phyloP scores from a whole-genome alignment of 2,113 vertebrate genomes.

The Myrmecophaga tridactyla region DNA sequence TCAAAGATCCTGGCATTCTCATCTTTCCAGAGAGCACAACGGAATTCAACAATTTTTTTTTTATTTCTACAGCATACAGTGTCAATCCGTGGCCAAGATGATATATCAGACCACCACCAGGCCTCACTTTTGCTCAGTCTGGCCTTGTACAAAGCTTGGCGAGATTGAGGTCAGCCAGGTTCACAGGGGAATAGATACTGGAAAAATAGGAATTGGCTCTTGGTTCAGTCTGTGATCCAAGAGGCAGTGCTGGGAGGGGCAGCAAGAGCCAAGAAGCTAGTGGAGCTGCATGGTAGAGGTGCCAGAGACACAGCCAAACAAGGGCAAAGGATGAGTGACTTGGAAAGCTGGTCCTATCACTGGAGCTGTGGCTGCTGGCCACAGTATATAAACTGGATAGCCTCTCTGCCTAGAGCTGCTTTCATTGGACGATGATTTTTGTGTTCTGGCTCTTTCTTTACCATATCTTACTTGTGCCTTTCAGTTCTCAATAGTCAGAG shows the following conservation, averaged over 20 bases:
- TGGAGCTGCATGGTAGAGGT: background rate
- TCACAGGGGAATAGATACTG: slow-evolving; percentile 22
- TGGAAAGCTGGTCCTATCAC: background rate
- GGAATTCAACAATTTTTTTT: background rate
- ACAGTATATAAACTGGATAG: slow-evolving; percentile 26
- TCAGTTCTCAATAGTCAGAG: background rate
- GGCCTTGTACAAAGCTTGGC: background rate
- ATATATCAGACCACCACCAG: background rate
- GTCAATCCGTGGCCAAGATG: background rate
- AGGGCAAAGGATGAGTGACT: background rate
- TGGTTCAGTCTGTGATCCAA: slow-evolving; percentile 38
- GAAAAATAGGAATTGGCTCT: slow-evolving; percentile 41
- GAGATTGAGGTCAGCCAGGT: background rate
- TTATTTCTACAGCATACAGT: background rate
- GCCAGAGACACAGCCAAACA: background rate
- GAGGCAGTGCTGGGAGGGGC: background rate
- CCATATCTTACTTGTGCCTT: background rate
- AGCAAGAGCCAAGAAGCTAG: slow-evolving; percentile 38
- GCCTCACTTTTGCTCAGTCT: background rate
- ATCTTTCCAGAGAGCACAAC: background rate
- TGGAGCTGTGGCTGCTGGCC: background rate
- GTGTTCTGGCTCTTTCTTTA: background rate
- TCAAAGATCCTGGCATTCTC: slow-evolving; percentile 4
- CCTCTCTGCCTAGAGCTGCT: slow-evolving; percentile 1
- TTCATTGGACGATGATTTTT: background rate